Base-by-base conservation (phyloP, 2,888 invertebrate genomes). In the Scaptodrosophila latifasciaeformis region DNA sequence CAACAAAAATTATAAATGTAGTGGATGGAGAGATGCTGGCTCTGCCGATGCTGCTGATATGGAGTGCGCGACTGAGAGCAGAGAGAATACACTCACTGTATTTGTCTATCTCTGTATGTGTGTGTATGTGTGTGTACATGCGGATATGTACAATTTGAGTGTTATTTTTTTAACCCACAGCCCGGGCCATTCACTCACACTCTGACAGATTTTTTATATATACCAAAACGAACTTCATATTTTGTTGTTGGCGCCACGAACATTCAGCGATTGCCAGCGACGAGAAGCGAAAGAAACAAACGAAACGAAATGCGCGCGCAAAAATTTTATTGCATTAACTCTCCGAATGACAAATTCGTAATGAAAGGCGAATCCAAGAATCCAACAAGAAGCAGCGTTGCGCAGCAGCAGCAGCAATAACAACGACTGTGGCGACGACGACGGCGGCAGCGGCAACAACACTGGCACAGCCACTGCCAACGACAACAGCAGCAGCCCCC, bases 341-440 rank as follows among this genome's bases (percentile, higher is more conserved):
- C 82, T 83, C 80, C 84, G 80, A 83, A 83, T 83, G 83, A 83
- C 83, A 83, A 83, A 83, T 82, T 82, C 84, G 82, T 82, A 83
- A 83, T 83, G 83, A 83, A 81, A 82, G n/a, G n/a, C n/a, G n/a
- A n/a, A n/a, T n/a, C n/a, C n/a, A n/a, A n/a, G n/a, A n/a, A n/a
- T n/a, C n/a, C n/a, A n/a, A n/a, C n/a, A n/a, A n/a, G n/a, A n/a
- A n/a, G n/a, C n/a, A n/a, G n/a, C n/a, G n/a, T n/a, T n/a, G n/a
- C n/a, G n/a, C n/a, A n/a, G n/a, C n/a, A n/a, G n/a, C n/a, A n/a
- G n/a, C n/a, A n/a, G n/a, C n/a, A n/a, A n/a, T n/a, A n/a, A n/a
- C n/a, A n/a, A n/a, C n/a, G 42, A 54, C 47, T 39, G 60, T 66
- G 70, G 53, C 54, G 55, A 24, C 55, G 56, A 35, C 56, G 58